Base-by-base conservation (phyloP, 2,113 vertebrate genomes). In the Micronycteris hirsuta region DNA sequence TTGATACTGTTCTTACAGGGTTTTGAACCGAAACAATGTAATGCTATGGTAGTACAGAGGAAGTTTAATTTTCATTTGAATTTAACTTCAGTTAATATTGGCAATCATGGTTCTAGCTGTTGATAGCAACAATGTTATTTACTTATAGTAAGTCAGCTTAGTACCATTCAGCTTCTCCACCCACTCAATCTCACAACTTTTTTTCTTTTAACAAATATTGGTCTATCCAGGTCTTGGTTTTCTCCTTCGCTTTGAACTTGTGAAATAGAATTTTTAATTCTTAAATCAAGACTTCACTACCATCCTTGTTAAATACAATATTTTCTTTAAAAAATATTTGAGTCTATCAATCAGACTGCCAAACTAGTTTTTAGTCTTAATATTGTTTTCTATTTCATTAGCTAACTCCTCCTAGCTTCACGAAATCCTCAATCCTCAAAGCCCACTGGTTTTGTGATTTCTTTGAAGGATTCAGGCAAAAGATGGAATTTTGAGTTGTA, bases 311-410 rank as follows among this genome's bases (percentile, higher is more conserved):
- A 81, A 85, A 71, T 54, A 41, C 11, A 85, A 38, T 74, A 16
- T 80, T 96, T 76, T 76, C 47, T 33, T 47, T 49, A 31, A 73
- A 73, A 36, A 56, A 86, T 67, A 67, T 76, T 33, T 76, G 73
- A 11, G 22, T 77, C 54, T 49, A 43, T 71, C 14, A 38, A 74
- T 93, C 65, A 95, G 70, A 80, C 33, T 76, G 26, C n/a, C 52
- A 49, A 78, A 28, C 0, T 10, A 28, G 45, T 83, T 96, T 74
- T 84, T 49, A 71, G n/a, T 83, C 31, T 89, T 89, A 78, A 83
- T 94, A 78, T 47, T 89, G 52, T 95, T 83, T 88, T 78, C 82
- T 61, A 83, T 61, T 82, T 93, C 89, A 77, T 95, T 80, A 73
- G 24, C 20, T 74, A 74, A 56, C 52, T 86, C 36, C 36, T 94